Base-by-base conservation (phyloP, 2,797 vertebrate species). In the Lithobates pipiens region DNA sequence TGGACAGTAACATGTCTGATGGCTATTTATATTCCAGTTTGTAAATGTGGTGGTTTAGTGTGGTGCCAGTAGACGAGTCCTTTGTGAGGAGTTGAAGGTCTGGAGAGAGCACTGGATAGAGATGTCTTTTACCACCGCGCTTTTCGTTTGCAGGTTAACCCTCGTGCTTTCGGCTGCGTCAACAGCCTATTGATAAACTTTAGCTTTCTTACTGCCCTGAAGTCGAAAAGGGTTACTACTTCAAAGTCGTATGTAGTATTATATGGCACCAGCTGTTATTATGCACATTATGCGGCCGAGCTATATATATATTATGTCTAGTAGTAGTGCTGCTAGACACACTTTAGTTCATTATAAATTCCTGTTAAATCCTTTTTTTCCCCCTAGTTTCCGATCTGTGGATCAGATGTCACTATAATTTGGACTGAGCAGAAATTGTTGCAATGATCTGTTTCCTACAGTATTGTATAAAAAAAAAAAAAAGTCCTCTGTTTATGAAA, bases 301-400 rank as follows among this genome's bases (percentile, higher is more conserved):
- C 50, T 44, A n/a, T 78, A 78, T 78, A 83, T 76, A 85, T 85
- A 73, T 84, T 84, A 46, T 84, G 76, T 84, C 83, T 84, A 78
- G 83, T 42, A 29, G 23, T 78, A 23, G 50, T 36, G 36, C n/a
- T 44, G 68, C 54, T 63, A 73, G 76, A 84, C 76, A 78, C 68
- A 46, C 68, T 78, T 84, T 71, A 27, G 16, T 73, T 84, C 67
- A 78, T 84, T 78, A 78, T 16, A 78, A 71, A 63, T 44, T 76
- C 69, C 79, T 72, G 29, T 81, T 71, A 81, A 81, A 81, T 81
- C 68, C 69, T 34, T 78, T 54, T 46, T 76, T 84, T 84, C 57
- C 65, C 63, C 25, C 65, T 54, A 76, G 73, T 77, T 69, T 76
- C 63, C 63, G 46, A 70, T 84, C 54, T 76, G 50, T 65, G 42